Evolutionary conservation across 2,797 vertebrate species (phyloP).

Genomic region (Tadarida brasiliensis): DNA sequence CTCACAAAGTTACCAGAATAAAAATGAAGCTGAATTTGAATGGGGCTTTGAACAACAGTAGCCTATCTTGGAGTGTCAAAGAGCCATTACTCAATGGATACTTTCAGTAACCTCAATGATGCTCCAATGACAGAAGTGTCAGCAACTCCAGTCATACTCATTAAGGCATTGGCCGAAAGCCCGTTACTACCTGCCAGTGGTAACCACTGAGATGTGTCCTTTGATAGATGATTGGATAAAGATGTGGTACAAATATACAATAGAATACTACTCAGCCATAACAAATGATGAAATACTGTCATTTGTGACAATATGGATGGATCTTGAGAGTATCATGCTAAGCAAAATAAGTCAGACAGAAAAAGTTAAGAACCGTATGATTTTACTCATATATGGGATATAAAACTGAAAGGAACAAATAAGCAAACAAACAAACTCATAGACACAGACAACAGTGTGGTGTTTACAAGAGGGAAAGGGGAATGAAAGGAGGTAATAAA

Average conservation of each 20-base stretch:
- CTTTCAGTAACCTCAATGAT: not conserved
- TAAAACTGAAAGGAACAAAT: not conserved
- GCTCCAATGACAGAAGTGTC: not conserved
- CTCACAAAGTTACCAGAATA: not conserved
- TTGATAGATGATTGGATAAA: not conserved
- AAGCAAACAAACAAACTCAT: not conserved
- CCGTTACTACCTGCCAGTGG: not conserved
- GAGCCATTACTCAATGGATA: not conserved
- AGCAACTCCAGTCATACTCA: not conserved
- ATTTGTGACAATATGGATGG: not conserved
- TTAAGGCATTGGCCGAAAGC: not conserved
- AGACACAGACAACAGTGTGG: not conserved
- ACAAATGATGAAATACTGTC: not conserved
- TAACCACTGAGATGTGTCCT: not conserved
- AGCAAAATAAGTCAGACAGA: not conserved
- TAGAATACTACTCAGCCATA: not conserved
- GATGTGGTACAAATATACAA: not conserved
- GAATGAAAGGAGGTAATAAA: not conserved
- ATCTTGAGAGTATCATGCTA: not conserved
- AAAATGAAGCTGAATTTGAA: not conserved
- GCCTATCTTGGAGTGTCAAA: not conserved
- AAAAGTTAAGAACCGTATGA: not conserved
- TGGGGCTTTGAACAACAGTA: not conserved
- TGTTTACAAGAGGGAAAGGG: not conserved
- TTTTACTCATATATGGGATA: not conserved